Base-by-base conservation (phyloP, 2,888 invertebrate genomes). In the Euzophera pinguis region DNA sequence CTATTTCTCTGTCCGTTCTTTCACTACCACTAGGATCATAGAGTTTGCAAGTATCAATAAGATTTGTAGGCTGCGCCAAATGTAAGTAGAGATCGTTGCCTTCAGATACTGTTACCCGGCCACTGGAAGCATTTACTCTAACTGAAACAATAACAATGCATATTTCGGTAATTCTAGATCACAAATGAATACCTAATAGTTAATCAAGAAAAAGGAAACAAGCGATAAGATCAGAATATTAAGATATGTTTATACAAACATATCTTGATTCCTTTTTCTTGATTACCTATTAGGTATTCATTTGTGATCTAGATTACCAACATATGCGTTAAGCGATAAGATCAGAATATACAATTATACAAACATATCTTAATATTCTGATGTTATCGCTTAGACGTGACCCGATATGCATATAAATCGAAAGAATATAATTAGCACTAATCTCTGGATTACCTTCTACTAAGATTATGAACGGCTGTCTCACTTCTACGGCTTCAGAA, bases 381-480 rank as follows among this genome's bases (percentile, higher is more conserved):
- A 64, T 64, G 50, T 77, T 77, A 84, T 81, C 81, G 57, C 34
- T 47, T 43, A 54, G 60, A 82, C 82, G 84, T 84, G 83, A 83
- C 79, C 60, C 17, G 78, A 79, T 78, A 80, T 62, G 59, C 59
- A 69, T 72, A 65, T 50, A 48, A 54, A 64, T 32, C 55, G 57
- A 51, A 53, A 53, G 10, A 2, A 7, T 9, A 60, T 53, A 51
- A 56, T 51, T 45, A 10, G 53, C 47, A 1, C 10, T 32, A 32
- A 32, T 56, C 10, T 52, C 58, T 42, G 37, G 17, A 57, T 39
- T 81, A 88, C 88, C 82, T 83, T 84, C 78, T 43, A 84, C 71
- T 53, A 65, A 53, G 60, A 88, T 77, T 43, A 65, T 74, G 56
- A 85, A 76, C 9, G 70, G 64, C 58, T 70, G 62, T 63, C 81